Evolutionary conservation across 2,113 vertebrate species (phyloP), one percentile per base, ranked within the genome.

Genomic region (Hippocampus guttulatus): DNA sequence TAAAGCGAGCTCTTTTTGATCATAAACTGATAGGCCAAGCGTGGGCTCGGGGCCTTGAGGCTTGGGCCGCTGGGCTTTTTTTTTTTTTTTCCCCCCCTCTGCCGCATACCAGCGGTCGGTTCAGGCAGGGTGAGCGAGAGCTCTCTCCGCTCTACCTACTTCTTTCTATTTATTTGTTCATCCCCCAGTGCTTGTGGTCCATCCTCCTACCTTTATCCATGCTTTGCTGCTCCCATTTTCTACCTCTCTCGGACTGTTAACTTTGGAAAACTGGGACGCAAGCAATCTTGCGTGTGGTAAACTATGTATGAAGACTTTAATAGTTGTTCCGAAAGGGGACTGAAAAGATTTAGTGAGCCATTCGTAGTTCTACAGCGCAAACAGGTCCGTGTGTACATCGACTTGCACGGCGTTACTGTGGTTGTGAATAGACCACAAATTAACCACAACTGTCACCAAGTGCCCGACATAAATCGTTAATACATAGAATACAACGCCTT

Each of bases 1-100:
- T 88, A 85, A 91, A 91, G 88, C 64, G 43, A 75, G 86, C 76
- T 88, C 84, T 88, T 90, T 90, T 89, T 90, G 80, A 90, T 91
- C 85, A 86, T 86, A 88, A 89, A 91, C 83, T 86, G 89, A 89
- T 89, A 89, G 87, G 87, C 87, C 86, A 83, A 86, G 88, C 83
- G 81, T 87, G 88, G 87, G 88, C 89, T 85, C 62, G 62, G 78
- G 81, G 85, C 88, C 88, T 88, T 83, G 68, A 86, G 88, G 90
- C 90, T 79, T 76, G 82, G 81, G 85, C 88, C 69, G 75, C 77
- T 73, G 87, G 86, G 87, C 83, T 84, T 85, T 86, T 75, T 67
- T 73, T 45, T 45, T 38, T 33, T 33, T 33, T 33, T 2, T n/a
- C n/a, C n/a, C 25, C 0, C 5, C 33, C 68, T 84, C 82, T 84